phyloP scores from a whole-genome alignment of 2,113 vertebrate species.

The Ariopsis seemanni region DNA sequence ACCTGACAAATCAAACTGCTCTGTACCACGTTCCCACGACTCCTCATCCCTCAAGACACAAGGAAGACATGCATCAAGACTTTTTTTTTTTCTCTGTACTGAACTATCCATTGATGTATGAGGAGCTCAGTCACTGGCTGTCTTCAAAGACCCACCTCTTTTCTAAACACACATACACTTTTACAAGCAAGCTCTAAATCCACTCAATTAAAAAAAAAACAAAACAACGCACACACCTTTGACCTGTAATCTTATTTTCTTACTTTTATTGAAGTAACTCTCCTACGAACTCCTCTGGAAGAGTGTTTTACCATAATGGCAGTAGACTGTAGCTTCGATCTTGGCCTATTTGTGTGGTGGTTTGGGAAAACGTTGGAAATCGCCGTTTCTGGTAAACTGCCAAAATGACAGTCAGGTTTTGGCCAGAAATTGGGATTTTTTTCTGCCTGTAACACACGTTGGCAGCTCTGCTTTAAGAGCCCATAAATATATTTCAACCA shows the following conservation, averaged over 20 bases:
- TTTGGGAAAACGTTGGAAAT: background rate
- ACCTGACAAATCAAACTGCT: background rate
- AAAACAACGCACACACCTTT: background rate
- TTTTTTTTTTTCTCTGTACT: background rate
- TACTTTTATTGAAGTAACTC: background rate
- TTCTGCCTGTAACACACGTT: background rate
- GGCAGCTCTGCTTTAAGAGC: background rate
- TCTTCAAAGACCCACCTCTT: background rate
- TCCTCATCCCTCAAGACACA: background rate
- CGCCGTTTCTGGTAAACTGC: background rate
- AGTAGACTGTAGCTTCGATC: background rate
- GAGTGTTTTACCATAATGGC: background rate
- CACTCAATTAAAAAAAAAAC: background rate
- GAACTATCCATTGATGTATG: background rate
- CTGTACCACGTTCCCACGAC: background rate
- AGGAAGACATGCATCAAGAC: background rate
- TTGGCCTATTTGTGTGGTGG: background rate
- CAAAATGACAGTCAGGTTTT: background rate
- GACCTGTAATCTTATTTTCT: background rate
- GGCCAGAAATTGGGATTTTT: background rate
- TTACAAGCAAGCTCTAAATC: background rate
- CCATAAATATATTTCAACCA: background rate
- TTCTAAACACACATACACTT: background rate
- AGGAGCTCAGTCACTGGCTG: background rate
- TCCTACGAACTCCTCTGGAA: background rate